phyloP scores from a whole-genome alignment of 2,888 invertebrate species.

The Chloroclysta siterata region DNA sequence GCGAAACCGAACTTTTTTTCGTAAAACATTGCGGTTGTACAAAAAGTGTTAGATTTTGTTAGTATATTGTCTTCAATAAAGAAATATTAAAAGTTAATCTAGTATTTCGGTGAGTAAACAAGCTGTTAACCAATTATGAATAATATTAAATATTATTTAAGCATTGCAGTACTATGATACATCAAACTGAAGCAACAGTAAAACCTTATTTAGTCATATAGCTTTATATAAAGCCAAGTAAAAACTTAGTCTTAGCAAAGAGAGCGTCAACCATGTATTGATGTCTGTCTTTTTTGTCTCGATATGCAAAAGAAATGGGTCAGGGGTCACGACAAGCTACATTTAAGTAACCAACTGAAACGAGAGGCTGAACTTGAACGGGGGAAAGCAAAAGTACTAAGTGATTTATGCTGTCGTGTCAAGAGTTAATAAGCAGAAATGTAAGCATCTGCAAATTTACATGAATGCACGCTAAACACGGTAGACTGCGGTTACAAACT shows the following conservation, averaged over 20 bases:
- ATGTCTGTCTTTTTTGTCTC: slow-evolving; percentile 11
- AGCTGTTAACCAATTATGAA: too few relatives aligned
- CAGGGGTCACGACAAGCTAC: slow-evolving; percentile 32
- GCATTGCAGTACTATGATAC: too few relatives aligned
- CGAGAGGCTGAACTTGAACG: slow-evolving; percentile 18
- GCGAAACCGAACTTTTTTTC: too few relatives aligned
- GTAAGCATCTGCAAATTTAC: slow-evolving; percentile 16
- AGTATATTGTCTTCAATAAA: too few relatives aligned
- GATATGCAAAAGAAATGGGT: slow-evolving; percentile 24
- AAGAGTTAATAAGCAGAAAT: slow-evolving; percentile 29
- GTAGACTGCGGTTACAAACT: slow-evolving; percentile 12
- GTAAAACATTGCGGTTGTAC: too few relatives aligned
- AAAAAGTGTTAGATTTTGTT: too few relatives aligned
- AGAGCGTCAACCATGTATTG: slow-evolving; percentile 4
- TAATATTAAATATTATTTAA: too few relatives aligned
- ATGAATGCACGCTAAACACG: slow-evolving; percentile 22
- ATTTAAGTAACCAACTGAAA: slow-evolving; percentile 29
- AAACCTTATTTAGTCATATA: too few relatives aligned
- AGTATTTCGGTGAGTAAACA: too few relatives aligned
- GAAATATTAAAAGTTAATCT: too few relatives aligned
- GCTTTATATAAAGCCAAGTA: too few relatives aligned
- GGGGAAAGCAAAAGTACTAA: slow-evolving; percentile 34
- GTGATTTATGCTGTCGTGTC: slow-evolving; percentile 37
- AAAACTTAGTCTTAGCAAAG: slow-evolving; percentile 3
- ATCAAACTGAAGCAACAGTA: too few relatives aligned